phyloP scores from a whole-genome alignment of 2,888 invertebrate species.

The Scaptomyza flava region DNA sequence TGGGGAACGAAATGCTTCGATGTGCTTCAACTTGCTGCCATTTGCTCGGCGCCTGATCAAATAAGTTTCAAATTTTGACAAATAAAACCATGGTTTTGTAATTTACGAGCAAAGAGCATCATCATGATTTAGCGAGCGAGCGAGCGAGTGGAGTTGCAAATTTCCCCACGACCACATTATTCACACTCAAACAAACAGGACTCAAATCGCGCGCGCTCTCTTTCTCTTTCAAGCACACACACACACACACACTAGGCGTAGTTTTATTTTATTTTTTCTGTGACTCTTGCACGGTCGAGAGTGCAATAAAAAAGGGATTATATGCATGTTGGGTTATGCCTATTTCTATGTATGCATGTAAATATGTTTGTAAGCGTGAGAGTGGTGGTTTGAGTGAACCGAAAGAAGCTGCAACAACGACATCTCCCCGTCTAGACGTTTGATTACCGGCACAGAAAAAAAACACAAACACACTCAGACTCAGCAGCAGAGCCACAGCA shows the following conservation, averaged over 20 bases:
- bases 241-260: conserved; percentile 27
- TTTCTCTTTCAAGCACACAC: not conserved
- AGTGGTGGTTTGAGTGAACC: conserved; percentile 27
- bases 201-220: conserved; percentile 10
- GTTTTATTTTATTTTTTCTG: conserved; percentile 8
- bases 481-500: conserved; percentile 43
- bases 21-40: conserved; percentile 46
- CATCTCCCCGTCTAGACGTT: conserved; percentile 71
- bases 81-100: conserved; percentile 84
- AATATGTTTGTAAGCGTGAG: conserved; percentile 13
- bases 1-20: conserved; percentile 5
- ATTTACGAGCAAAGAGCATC: conserved; percentile 82
- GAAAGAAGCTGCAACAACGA: conserved; percentile 69
- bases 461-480: conserved; percentile 35
- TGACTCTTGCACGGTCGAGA: conserved; percentile 34
- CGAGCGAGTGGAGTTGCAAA: conserved; percentile 19
- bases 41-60: conserved; percentile 82
- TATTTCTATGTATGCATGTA: conserved; percentile 20
- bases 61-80: conserved; percentile 85
- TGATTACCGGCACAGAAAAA: conserved; percentile 69
- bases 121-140: conserved; percentile 66
- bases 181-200: conserved; percentile 37
- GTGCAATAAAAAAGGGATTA: conserved; percentile 77
- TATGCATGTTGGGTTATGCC: conserved; percentile 35
- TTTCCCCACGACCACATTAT: conserved; percentile 53